Conservation (phyloP, 2,113 vertebrate genomes). For the Emydocephalus ijimae region DNA sequence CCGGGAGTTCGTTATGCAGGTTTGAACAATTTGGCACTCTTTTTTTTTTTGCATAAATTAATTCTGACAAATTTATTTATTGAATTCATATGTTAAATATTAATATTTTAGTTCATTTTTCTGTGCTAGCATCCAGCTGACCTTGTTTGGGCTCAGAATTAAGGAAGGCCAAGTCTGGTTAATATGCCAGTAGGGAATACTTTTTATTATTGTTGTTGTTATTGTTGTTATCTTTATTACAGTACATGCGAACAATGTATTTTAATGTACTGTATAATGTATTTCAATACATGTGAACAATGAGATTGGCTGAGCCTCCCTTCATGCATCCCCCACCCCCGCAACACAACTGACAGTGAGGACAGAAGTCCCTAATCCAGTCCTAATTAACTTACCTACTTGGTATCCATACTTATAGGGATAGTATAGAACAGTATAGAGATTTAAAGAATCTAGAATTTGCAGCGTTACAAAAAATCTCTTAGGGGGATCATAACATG, state of each 20-base stretch:
- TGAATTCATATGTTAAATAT: not conserved
- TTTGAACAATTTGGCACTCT: slow-evolving; percentile 54
- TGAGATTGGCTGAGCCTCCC: too few relatives aligned
- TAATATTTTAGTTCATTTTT: not conserved
- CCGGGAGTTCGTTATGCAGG: slow-evolving; percentile 98
- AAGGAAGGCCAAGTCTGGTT: not conserved
- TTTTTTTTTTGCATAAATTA: not conserved
- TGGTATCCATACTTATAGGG: too few relatives aligned
- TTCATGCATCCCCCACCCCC: too few relatives aligned
- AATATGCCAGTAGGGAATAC: not conserved
- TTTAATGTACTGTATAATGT: too few relatives aligned
- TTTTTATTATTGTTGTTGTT: too few relatives aligned
- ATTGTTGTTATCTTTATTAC: too few relatives aligned
- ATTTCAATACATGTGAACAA: too few relatives aligned
- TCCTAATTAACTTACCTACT: too few relatives aligned
- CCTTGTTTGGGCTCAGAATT: not conserved
- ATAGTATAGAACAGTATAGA: not conserved
- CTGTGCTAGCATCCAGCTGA: not conserved
- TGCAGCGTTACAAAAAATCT: not conserved
- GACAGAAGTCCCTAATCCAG: too few relatives aligned
- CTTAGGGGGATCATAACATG: not conserved
- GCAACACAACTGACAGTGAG: too few relatives aligned
- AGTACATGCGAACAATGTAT: too few relatives aligned
- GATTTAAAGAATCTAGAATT: not conserved
- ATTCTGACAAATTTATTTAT: not conserved